Percentiles rank a stretch among this genome's conserved stretches.
These are phyloP conservation scores for Siphamia tubifer DNA, from an alignment of 2,113 vertebrate genomes.

Conservation along the genomic window DNA sequence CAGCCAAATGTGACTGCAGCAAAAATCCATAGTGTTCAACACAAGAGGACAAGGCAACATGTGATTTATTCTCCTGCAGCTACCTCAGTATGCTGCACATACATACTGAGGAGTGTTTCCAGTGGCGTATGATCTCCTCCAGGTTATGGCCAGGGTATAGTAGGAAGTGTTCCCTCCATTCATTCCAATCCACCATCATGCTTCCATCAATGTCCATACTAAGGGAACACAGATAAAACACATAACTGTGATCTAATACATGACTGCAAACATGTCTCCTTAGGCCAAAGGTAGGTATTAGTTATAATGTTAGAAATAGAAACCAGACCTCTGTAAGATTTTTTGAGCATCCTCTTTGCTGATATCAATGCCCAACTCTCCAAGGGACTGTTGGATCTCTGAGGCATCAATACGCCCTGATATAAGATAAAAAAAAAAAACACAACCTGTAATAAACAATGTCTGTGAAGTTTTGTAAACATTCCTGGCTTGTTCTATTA, in stretches of 20 bases:
- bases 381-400: conserved; percentile 90
- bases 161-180: conserved; percentile 93
- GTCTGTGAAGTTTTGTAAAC: background rate
- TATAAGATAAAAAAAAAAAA: conserved; percentile 28
- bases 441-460: background rate
- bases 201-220: conserved; percentile 94
- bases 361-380: conserved; percentile 85
- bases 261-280: background rate
- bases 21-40: conserved; percentile 47
- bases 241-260: background rate
- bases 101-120: conserved; percentile 92
- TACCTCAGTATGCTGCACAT: background rate
- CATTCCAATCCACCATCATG: conserved; percentile 95
- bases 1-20: conserved; percentile 19
- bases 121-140: conserved; percentile 89
- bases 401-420: conserved; percentile 89
- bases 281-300: no score
- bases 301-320: background rate
- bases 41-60: background rate
- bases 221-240: conserved; percentile 20
- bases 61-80: background rate
- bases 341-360: conserved; percentile 83
- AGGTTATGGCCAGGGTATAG: conserved; percentile 90
- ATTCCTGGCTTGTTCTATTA: background rate
- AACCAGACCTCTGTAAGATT: conserved; percentile 87